Percentiles rank a stretch among this genome's conserved stretches.
phyloP scores from a whole-genome alignment of 2,888 invertebrate genomes.

The Campoplex nolae region DNA sequence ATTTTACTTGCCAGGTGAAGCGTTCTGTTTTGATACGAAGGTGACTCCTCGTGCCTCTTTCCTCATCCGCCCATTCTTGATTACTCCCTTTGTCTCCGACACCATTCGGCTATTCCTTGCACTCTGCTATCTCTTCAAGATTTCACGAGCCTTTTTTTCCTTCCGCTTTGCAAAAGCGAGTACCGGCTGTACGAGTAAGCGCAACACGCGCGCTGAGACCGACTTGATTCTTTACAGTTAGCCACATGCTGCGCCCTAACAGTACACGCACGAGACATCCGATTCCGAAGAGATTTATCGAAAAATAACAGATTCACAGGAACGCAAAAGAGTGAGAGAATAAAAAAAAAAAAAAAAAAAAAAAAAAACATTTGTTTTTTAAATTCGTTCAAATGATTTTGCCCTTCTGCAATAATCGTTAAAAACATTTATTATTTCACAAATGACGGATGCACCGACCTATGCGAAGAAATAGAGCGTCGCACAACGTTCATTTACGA shows the following conservation, averaged over 20 bases:
- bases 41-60: slow-evolving; percentile 1
- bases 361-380: slow-evolving; percentile 8
- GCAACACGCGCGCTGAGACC: slow-evolving; percentile 27
- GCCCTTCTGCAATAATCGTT: neutral
- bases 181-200: slow-evolving; percentile 60
- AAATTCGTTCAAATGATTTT: neutral
- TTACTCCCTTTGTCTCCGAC: neutral
- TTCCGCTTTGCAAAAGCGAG: slow-evolving; percentile 30
- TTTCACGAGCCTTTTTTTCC: slow-evolving; percentile 42
- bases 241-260: slow-evolving; percentile 74
- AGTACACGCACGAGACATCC: slow-evolving; percentile 70
- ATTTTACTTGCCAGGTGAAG: slow-evolving; percentile 73
- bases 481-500: neutral
- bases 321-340: neutral
- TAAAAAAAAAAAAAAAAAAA: neutral
- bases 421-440: neutral
- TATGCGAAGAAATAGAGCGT: neutral
- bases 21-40: slow-evolving; percentile 65
- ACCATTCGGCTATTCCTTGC: slow-evolving; percentile 14
- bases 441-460: no score
- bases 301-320: slow-evolving; percentile 20
- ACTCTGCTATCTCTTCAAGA: slow-evolving; percentile 19
- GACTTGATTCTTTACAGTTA: slow-evolving; percentile 78
- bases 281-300: slow-evolving; percentile 60
- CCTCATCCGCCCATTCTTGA: neutral